Conservation (phyloP, 2,888 invertebrate genomes). For the Spodoptera picta region DNA sequence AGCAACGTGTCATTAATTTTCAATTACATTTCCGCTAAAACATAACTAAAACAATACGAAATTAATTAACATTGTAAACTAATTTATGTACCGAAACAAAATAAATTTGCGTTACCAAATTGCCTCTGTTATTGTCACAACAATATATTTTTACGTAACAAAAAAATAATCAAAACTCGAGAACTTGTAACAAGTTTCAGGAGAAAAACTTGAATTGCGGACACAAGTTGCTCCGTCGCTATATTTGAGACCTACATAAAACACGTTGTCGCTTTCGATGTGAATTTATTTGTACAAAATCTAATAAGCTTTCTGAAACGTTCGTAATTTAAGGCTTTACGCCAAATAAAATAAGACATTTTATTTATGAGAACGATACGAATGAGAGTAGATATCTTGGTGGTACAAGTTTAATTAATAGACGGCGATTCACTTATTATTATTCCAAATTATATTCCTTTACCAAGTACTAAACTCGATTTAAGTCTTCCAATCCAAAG, state of each 20-base stretch:
- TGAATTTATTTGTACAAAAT: conserved; percentile 39
- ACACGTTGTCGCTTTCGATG: conserved; percentile 45
- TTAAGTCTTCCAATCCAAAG: conserved; percentile 21
- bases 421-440: conserved; percentile 7
- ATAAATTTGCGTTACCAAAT: conserved; percentile 38
- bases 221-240: conserved; percentile 66
- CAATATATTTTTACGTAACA: conserved; percentile 50
- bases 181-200: conserved; percentile 68
- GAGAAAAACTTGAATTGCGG: conserved; percentile 72
- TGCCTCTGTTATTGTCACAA: conserved; percentile 50
- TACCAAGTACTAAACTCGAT: conserved; percentile 7
- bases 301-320: conserved; percentile 34
- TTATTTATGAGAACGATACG: conserved; percentile 19
- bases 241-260: conserved; percentile 63
- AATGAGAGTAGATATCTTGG: conserved; percentile 20
- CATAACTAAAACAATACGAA: conserved; percentile 5
- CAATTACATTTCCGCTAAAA: conserved; percentile 5
- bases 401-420: conserved; percentile 11
- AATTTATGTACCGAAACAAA: conserved; percentile 39
- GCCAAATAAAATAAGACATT: conserved; percentile 20
- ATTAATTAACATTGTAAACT: conserved; percentile 21
- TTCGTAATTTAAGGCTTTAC: conserved; percentile 25
- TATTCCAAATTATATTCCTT: not conserved
- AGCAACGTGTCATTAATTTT: conserved; percentile 15
- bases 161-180: conserved; percentile 64